A percentile compares a stretch with the other conserved stretches of the same genome.
Conservation (phyloP, 2,888 invertebrate species). For the Lasius fuliginosus region DNA sequence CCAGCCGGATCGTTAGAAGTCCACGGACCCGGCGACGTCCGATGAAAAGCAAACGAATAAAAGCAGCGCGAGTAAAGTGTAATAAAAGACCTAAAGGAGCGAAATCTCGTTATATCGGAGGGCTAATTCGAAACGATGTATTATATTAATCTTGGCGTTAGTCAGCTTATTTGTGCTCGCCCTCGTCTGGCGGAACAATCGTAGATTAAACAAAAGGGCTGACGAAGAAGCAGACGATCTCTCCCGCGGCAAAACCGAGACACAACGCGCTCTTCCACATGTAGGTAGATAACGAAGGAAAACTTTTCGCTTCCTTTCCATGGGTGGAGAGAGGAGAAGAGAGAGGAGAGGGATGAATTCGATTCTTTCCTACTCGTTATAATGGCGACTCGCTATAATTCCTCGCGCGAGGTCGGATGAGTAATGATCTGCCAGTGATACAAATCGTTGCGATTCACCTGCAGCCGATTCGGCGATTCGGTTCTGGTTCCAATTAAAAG, state of each 20-base stretch:
- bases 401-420: constrained; percentile 77
- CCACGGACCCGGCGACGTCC: neutral
- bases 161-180: constrained; percentile 47
- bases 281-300: constrained; percentile 63
- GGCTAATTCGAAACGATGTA: constrained; percentile 52
- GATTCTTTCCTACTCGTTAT: constrained; percentile 58
- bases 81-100: constrained; percentile 5
- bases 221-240: constrained; percentile 19
- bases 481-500: constrained; percentile 85
- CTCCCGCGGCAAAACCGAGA: constrained; percentile 43
- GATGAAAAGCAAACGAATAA: constrained; percentile 30
- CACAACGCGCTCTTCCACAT: neutral
- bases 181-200: constrained; percentile 34
- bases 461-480: constrained; percentile 82
- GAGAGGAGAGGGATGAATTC: constrained; percentile 28
- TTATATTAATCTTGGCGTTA: constrained; percentile 50
- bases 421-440: constrained; percentile 84
- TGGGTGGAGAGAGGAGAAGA: neutral
- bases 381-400: constrained; percentile 80
- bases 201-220: constrained; percentile 52
- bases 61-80: constrained; percentile 7
- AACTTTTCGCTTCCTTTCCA: constrained; percentile 48
- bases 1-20: constrained; percentile 35
- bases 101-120: constrained; percentile 48
- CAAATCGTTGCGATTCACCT: constrained; percentile 85